A percentile compares a stretch with the other conserved stretches of the same genome.
Evolutionary conservation across 1,140 invertebrate species (phyloP).

Genomic region (Drosophila punjabiensis): DNA sequence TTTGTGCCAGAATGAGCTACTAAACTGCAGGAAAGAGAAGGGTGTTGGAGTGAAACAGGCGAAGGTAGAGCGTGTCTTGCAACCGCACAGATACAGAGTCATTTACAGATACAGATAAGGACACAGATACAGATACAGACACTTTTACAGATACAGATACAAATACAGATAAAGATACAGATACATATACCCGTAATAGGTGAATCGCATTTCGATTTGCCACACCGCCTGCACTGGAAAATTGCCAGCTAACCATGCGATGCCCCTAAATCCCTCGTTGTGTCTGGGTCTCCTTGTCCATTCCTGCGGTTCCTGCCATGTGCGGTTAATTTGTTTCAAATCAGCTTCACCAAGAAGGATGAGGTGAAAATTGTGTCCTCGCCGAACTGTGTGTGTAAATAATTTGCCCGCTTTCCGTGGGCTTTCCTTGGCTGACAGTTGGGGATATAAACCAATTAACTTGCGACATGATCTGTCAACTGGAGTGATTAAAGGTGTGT

Average conservation of each 20-base stretch:
- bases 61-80: constrained; percentile 17
- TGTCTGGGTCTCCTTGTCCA: constrained; percentile 6
- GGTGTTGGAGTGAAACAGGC: not conserved
- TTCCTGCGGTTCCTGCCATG: constrained; percentile 61
- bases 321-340: constrained; percentile 79
- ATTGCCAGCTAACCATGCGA: constrained; percentile 68
- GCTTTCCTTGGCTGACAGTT: constrained; percentile 6
- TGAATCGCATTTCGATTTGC: constrained; percentile 52
- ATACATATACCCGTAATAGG: constrained; percentile 1
- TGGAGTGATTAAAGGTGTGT: constrained; percentile 2
- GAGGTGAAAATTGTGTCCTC: constrained; percentile 10
- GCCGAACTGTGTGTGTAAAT: constrained; percentile 29
- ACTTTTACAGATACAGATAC: not conserved
- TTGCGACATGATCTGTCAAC: constrained; percentile 23
- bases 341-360: constrained; percentile 47
- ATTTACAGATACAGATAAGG: not conserved
- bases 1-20: not conserved
- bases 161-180: not conserved
- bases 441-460: constrained; percentile 33
- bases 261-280: constrained; percentile 57
- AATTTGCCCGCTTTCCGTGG: constrained; percentile 28
- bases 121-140: not conserved
- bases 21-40: not conserved
- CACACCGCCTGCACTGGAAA: constrained; percentile 46
- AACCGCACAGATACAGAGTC: not conserved